These are phyloP conservation scores for Sigmodon hispidus DNA, from an alignment of 2,113 vertebrate genomes.

Conservation along the genomic window DNA sequence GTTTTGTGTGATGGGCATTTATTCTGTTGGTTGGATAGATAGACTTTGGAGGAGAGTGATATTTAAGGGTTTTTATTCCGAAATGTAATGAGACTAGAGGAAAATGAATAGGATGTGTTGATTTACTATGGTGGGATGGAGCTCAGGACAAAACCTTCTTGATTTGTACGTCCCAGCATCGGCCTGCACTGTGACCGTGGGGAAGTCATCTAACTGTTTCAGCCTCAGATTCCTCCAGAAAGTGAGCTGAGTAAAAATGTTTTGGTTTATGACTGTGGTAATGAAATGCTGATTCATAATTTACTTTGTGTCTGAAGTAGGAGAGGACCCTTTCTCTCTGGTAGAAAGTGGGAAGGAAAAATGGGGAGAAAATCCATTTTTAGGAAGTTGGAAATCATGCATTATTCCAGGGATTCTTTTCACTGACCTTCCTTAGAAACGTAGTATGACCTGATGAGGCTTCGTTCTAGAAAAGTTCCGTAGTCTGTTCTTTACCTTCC, in stretches of 20 bases:
- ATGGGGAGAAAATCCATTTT: constrained; percentile 48
- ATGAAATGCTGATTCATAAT: constrained; percentile 51
- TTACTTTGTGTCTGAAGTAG: neutral
- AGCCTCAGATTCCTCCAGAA: constrained; percentile 32
- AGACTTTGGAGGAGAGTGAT: constrained; percentile 9
- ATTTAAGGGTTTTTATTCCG: constrained; percentile 35
- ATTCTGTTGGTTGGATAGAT: neutral
- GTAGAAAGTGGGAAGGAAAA: constrained; percentile 39
- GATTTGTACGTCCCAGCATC: neutral
- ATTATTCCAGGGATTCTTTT: constrained; percentile 70
- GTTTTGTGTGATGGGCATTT: neutral
- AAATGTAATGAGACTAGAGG: constrained; percentile 27
- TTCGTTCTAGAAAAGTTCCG: constrained; percentile 42
- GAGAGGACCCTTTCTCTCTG: constrained; percentile 44
- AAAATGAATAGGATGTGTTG: neutral
- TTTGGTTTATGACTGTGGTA: constrained; percentile 53
- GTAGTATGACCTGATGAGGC: constrained; percentile 59
- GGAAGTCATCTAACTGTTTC: constrained; percentile 28
- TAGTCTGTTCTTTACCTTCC: constrained; percentile 9
- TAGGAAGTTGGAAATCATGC: constrained; percentile 64
- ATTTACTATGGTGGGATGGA: neutral
- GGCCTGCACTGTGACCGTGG: constrained; percentile 30
- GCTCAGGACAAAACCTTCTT: neutral
- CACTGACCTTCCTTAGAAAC: constrained; percentile 60
- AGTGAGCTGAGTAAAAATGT: constrained; percentile 51